Conservation (phyloP, 2,113 vertebrate genomes). For the Notarius lentiginosus region DNA sequence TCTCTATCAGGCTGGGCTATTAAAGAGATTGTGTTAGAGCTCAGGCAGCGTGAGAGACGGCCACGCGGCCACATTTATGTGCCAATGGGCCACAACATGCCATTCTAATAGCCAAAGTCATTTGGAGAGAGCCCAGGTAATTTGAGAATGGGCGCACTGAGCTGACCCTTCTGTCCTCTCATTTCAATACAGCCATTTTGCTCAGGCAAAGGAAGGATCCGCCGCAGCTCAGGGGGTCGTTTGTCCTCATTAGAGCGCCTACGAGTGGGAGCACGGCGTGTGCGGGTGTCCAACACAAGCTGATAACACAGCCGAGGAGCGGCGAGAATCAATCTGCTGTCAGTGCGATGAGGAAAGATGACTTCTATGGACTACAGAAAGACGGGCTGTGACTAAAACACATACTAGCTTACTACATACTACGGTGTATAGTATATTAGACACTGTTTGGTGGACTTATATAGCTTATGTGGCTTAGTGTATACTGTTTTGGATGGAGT, state of each 20-base stretch:
- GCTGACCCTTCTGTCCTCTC: conserved; percentile 72
- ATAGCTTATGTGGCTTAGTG: neutral
- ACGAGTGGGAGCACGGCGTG: conserved; percentile 83
- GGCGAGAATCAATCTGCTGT: conserved; percentile 78
- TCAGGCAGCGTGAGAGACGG: conserved; percentile 66
- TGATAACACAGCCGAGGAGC: conserved; percentile 77
- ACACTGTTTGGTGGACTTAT: neutral
- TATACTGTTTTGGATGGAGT: neutral
- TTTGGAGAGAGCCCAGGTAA: conserved; percentile 77
- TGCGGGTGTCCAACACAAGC: conserved; percentile 79
- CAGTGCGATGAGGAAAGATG: conserved; percentile 71
- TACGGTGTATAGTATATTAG: neutral
- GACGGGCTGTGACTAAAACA: neutral
- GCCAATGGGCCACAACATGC: conserved; percentile 73
- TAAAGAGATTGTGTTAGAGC: conserved; percentile 72
- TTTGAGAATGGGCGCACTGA: conserved; percentile 82
- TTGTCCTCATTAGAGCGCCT: conserved; percentile 91
- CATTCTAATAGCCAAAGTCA: conserved; percentile 78
- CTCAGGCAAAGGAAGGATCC: conserved; percentile 77
- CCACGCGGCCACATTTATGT: conserved; percentile 66
- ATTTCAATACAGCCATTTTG: conserved; percentile 75
- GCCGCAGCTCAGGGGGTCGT: conserved; percentile 82
- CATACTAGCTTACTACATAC: neutral
- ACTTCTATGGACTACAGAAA: conserved; percentile 42
- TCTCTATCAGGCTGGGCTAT: conserved; percentile 60